Conservation (phyloP, 2,113 vertebrate species). For the Pluvialis apricaria region DNA sequence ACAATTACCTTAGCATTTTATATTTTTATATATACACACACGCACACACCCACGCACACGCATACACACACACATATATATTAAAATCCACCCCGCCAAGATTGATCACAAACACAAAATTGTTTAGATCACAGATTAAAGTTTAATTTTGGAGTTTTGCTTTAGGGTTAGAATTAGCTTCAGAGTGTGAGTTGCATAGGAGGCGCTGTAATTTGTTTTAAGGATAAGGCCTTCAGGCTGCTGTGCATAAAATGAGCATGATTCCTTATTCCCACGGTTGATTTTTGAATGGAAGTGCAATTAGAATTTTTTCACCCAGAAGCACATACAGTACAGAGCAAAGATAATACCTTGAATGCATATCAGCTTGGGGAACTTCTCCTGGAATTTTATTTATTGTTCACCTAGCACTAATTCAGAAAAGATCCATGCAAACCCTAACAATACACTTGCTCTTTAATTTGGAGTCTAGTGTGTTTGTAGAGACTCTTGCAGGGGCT, state of each 20-base stretch:
- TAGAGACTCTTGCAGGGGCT: slow-evolving; percentile 68
- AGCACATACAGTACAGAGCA: slow-evolving; percentile 74
- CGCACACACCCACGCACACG: neutral
- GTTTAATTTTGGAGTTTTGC: slow-evolving; percentile 84
- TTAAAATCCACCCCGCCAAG: slow-evolving; percentile 61
- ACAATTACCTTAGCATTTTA: slow-evolving; percentile 58
- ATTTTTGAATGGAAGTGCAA: slow-evolving; percentile 84
- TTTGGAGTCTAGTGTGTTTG: slow-evolving; percentile 71
- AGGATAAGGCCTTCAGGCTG: slow-evolving; percentile 81
- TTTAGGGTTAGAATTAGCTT: slow-evolving; percentile 81
- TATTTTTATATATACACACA: slow-evolving; percentile 20
- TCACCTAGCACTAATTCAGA: slow-evolving; percentile 72
- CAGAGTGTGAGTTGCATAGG: slow-evolving; percentile 82
- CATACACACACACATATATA: neutral
- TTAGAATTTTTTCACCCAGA: slow-evolving; percentile 82
- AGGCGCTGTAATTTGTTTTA: slow-evolving; percentile 85
- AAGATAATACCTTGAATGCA: slow-evolving; percentile 80
- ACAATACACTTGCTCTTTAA: slow-evolving; percentile 71
- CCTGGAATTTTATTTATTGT: slow-evolving; percentile 80
- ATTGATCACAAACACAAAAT: slow-evolving; percentile 77
- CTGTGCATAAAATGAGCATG: slow-evolving; percentile 82
- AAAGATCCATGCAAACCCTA: slow-evolving; percentile 68
- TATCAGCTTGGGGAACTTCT: slow-evolving; percentile 77
- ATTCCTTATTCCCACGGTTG: slow-evolving; percentile 84
- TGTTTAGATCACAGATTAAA: slow-evolving; percentile 85